Conservation (phyloP, 1,140 invertebrate genomes). For the Scaptomyza graminum region DNA sequence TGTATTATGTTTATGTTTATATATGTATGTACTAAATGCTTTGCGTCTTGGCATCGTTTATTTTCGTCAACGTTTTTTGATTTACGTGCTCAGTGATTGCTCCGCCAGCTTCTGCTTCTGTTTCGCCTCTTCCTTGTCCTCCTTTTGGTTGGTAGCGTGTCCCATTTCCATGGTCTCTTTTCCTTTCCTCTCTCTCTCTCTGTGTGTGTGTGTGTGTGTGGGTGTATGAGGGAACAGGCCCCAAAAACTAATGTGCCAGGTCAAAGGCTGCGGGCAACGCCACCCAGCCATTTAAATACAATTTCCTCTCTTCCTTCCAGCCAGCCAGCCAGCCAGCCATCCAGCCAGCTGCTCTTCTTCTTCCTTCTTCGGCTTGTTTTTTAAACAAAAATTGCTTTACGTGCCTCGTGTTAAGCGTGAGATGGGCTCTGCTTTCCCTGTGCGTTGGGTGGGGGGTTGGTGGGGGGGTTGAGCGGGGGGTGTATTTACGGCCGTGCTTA, state of each 20-base stretch:
- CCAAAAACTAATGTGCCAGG: constrained; percentile 54
- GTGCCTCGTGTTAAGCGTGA: constrained; percentile 37
- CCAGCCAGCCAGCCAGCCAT: not conserved
- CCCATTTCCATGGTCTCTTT: constrained; percentile 8
- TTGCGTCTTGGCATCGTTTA: constrained; percentile 14
- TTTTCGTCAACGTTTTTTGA: constrained; percentile 68
- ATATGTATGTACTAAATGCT: not conserved
- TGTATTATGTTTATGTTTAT: not conserved
- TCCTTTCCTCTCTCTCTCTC: not conserved
- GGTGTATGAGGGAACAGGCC: not conserved
- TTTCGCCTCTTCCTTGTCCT: not conserved
- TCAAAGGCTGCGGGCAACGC: constrained; percentile 42
- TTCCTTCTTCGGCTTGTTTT: constrained; percentile 1
- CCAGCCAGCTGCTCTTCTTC: not conserved
- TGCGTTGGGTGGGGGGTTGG: not conserved
- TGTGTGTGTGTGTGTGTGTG: not conserved
- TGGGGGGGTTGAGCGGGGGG: not conserved
- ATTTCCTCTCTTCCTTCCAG: constrained; percentile 31
- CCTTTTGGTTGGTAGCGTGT: not conserved
- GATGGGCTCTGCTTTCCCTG: not conserved
- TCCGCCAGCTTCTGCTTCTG: not conserved
- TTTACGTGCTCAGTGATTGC: constrained; percentile 68
- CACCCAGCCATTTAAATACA: constrained; percentile 60
- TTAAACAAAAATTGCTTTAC: constrained; percentile 55
- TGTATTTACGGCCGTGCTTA: constrained; percentile 37